Base-by-base conservation (phyloP, 2,888 invertebrate genomes). In the Drosophila paracracens region DNA sequence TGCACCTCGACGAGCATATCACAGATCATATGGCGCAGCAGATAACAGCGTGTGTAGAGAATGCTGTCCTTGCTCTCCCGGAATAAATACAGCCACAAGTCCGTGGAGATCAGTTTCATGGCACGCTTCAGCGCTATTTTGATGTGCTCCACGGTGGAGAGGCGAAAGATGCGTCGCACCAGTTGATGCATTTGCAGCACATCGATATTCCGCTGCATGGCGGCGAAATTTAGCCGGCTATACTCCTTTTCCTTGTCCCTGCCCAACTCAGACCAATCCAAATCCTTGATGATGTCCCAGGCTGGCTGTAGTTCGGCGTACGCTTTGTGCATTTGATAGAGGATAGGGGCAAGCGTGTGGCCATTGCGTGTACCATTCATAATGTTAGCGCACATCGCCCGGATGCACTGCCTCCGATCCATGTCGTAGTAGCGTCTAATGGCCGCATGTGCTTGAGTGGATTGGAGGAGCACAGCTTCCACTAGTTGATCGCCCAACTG, bases 11-110 rank as follows among this genome's bases (percentile, higher is more conserved):
- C 13, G 4, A 85, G 58, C 60, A 74, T 73, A 68, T 82, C 84
- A 74, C 89, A 88, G 67, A 85, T 78, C 74, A 85, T 82, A 51
- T 83, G 76, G 11, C 87, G 80, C 57, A 87, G 10, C 29, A 87
- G 52, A 31, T 53, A 68, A 57, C 87, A 87, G 13, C 87, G 82
- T 2, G 43, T 43, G 18, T 90, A 74, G 0, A 87, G n/a, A 18
- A 62, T n/a, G 21, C 82, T 83, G 2, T 80, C 69, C 1, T 64
- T 66, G 11, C 76, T 66, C 67, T 86, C 84, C 0, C 75, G 73
- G 35, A 86, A 87, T 18, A 87, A 33, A 8, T 80, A 67, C 50
- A 83, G 52, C 82, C 83, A 83, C n/a, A 86, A 40, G 4, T 78
- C 64, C 21, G 66, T 73, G 18, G 50, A 56, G 2, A 90, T 33